phyloP scores from a whole-genome alignment of 2,113 vertebrate species.

The Limanda limanda region DNA sequence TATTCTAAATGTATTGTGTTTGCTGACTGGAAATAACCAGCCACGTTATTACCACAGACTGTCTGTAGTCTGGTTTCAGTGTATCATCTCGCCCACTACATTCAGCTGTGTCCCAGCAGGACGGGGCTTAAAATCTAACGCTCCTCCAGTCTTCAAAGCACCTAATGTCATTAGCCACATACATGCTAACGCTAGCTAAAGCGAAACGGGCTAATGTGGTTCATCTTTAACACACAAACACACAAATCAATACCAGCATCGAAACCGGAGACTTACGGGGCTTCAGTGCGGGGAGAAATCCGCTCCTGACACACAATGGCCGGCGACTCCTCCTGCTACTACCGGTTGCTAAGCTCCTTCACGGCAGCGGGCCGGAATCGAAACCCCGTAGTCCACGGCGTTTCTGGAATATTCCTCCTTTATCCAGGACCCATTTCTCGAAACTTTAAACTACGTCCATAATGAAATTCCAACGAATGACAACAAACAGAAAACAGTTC shows the following conservation, averaged over 20 bases:
- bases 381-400: constrained; percentile 57
- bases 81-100: background rate
- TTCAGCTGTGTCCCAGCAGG: background rate
- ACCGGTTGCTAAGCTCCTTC: constrained; percentile 65
- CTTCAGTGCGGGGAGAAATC: constrained; percentile 6
- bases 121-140: constrained; percentile 25
- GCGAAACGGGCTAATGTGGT: background rate
- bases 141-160: constrained; percentile 3
- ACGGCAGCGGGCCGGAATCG: constrained; percentile 64
- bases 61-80: background rate
- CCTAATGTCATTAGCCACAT: constrained; percentile 70
- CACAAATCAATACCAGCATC: background rate
- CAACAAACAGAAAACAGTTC: background rate
- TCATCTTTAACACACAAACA: background rate
- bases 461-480: background rate
- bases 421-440: constrained; percentile 80
- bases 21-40: background rate
- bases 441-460: background rate
- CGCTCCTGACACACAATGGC: constrained; percentile 53
- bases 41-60: too few species aligned
- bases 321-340: constrained; percentile 46
- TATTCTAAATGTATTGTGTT: background rate
- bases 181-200: constrained; percentile 52
- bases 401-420: constrained; percentile 72
- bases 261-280: constrained; percentile 45